phyloP scores from a whole-genome alignment of 30 jellyfish, hydroid and myxozoan species.

The Hydractinia symbiolongicarpus region DNA sequence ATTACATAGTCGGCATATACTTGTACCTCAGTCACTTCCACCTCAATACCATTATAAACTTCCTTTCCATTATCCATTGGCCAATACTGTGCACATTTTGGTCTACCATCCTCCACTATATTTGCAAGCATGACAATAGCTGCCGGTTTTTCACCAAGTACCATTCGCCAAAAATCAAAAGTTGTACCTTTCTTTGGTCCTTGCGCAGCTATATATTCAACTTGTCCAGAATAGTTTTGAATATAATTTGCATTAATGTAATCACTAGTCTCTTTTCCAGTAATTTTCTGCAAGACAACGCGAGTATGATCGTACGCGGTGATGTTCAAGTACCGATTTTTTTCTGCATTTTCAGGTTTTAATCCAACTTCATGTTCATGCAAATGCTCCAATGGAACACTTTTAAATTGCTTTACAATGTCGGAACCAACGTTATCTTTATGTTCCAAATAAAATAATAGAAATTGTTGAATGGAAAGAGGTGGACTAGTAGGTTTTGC shows the following conservation, averaged over 20 bases:
- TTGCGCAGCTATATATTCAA: slow-evolving; percentile 20
- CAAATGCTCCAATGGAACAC: slow-evolving; percentile 16
- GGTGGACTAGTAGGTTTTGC: neutral
- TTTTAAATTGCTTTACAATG: slow-evolving; percentile 5
- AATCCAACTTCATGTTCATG: slow-evolving; percentile 12
- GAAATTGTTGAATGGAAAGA: neutral
- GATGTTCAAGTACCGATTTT: slow-evolving; percentile 15
- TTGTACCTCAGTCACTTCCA: slow-evolving; percentile 46
- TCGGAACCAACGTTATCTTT: neutral
- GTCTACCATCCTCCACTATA: slow-evolving; percentile 3
- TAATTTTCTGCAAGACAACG: slow-evolving; percentile 5
- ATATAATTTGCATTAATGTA: slow-evolving; percentile 30
- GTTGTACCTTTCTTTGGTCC: slow-evolving; percentile 20
- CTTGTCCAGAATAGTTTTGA: neutral
- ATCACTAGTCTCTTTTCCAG: slow-evolving; percentile 3
- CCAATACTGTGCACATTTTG: slow-evolving; percentile 82
- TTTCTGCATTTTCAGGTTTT: neutral
- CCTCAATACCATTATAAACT: slow-evolving; percentile 74
- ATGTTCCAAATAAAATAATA: neutral
- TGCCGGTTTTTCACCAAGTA: slow-evolving; percentile 18
- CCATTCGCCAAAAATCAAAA: slow-evolving; percentile 29
- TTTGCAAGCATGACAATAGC: slow-evolving; percentile 27
- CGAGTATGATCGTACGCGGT: slow-evolving; percentile 26
- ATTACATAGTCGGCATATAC: slow-evolving; percentile 72
- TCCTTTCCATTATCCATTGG: slow-evolving; percentile 54